Conservation (phyloP, 2,113 vertebrate species). For the Amphilophus citrinellus region DNA sequence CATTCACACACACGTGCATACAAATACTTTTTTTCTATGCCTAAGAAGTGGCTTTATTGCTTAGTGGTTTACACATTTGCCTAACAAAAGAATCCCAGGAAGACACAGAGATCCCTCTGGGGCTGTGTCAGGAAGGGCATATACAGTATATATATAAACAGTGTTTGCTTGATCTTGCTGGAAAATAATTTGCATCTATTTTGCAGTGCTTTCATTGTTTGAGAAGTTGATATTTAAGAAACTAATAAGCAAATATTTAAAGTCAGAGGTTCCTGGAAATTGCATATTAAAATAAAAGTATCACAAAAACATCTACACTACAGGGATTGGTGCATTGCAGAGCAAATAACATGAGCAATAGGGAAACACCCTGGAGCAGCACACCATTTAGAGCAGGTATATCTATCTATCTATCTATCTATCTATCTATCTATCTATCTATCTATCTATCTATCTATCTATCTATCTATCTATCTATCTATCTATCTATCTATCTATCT, state of each 20-base stretch:
- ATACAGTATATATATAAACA: background rate
- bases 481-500: too few relatives aligned
- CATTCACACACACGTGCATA: background rate
- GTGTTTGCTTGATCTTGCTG: background rate
- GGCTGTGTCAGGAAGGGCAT: background rate
- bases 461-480: too few relatives aligned
- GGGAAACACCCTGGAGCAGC: slow-evolving; percentile 20
- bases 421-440: too few relatives aligned
- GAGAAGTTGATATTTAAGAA: too few relatives aligned
- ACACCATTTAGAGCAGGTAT: background rate
- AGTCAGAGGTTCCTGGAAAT: background rate
- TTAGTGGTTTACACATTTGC: background rate
- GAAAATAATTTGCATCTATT: background rate
- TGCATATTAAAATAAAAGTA: background rate
- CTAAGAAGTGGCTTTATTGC: too few relatives aligned
- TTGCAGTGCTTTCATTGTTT: background rate
- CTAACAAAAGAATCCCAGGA: background rate
- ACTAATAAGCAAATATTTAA: background rate
- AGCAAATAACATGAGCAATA: slow-evolving; percentile 11
- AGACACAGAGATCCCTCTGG: background rate
- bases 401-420: too few relatives aligned
- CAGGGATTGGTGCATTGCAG: slow-evolving; percentile 20
- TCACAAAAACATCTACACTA: background rate
- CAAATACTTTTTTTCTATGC: too few relatives aligned
- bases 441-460: too few relatives aligned